Evolutionary conservation across 2,888 invertebrate genomes (phyloP), one percentile per base, ranked within the genome.

Genomic region (Hypselothyrea guttata): DNA sequence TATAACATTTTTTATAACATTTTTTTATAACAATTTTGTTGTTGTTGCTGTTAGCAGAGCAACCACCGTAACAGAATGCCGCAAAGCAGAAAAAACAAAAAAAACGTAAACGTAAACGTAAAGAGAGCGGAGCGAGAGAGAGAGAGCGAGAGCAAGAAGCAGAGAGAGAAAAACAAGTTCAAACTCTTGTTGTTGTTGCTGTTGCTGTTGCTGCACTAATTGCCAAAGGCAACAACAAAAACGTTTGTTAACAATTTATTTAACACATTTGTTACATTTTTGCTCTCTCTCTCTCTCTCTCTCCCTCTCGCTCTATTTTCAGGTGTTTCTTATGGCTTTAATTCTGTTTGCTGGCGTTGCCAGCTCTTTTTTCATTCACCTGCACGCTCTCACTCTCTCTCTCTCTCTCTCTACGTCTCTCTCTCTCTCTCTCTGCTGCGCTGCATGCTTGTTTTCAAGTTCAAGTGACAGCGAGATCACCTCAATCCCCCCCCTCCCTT

Each of bases 51-150:
- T 16, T 34, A 44, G 35, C 35, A 37, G 51, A 58, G 55, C 72
- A 68, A 58, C 51, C 73, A 70, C 62, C 73, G 35, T 56, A 60
- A 56, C 55, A 61, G 61, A 68, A 33, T 48, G 60, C 49, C 41
- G 42, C 45, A 53, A 49, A 47, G 47, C 58, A 69, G 35, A 41
- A 59, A 33, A 48, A 70, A 47, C 45, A 72, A 38, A 47, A 60
- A 15, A 18, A 56, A 28, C 37, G 55, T 22, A 41, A 65, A 40
- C 49, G 52, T 41, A 38, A 61, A 46, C 34, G 51, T 46, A 38
- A 47, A 67, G 44, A 64, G 48, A 51, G 46, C 16, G n/a, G n/a
- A 22, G 8, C 12, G 28, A 35, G 44, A 42, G 53, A 11, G 37
- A 4, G 13, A 22, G 7, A 37, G 38, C 11, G 28, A 11, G 22